Conservation (phyloP, 2,113 vertebrate species). For the Bettongia penicillata region DNA sequence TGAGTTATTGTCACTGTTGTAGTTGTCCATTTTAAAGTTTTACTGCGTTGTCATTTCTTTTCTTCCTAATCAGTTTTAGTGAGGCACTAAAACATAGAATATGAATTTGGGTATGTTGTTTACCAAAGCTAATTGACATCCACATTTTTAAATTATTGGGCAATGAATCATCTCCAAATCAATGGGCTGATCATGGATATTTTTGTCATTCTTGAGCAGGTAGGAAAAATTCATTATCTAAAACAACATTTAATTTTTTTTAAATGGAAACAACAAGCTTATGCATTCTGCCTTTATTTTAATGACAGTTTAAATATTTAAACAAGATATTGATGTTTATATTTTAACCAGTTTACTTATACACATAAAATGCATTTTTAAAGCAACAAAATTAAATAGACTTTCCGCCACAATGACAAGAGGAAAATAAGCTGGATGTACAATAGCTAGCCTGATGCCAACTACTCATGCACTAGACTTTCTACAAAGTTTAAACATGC, state of each 20-base stretch:
- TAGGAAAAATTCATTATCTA: neutral
- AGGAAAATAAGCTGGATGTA: neutral
- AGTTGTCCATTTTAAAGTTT: neutral
- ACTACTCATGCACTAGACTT: neutral
- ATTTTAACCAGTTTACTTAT: neutral
- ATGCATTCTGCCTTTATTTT: neutral
- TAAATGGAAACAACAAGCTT: neutral
- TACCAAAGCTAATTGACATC: neutral
- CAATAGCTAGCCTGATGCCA: neutral
- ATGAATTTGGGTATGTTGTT: neutral
- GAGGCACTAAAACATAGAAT: neutral
- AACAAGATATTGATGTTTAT: neutral
- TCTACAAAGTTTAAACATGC: neutral
- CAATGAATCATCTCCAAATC: neutral
- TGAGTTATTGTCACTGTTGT: neutral
- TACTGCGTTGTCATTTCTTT: neutral
- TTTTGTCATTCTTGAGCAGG: neutral
- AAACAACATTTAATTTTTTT: neutral
- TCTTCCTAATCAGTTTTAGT: neutral
- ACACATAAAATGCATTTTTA: neutral
- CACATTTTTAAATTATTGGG: neutral
- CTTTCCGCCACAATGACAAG: neutral
- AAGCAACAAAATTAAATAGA: neutral
- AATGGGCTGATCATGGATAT: neutral
- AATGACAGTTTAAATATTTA: neutral